Base-by-base conservation (phyloP, 2,888 invertebrate genomes). In the Seira sanloemensis region DNA sequence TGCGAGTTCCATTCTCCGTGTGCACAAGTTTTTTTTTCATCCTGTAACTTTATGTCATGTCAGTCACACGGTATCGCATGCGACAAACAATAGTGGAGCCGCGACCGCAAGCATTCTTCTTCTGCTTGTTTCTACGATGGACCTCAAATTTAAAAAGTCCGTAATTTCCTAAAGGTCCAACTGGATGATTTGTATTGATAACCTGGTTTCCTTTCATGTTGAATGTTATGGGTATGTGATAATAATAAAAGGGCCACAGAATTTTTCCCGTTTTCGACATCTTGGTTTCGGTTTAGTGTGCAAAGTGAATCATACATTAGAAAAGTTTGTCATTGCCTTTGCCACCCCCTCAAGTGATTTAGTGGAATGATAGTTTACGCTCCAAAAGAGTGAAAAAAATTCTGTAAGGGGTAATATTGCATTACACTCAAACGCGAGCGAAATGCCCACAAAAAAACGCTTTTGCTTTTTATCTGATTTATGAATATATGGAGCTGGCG, bases 401-500 rank as follows among this genome's bases (percentile, higher is more conserved):
- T 76, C 25, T 67, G 25, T n/a, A 26, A 26, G 65, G 19, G 27
- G 25, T 1, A 26, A 74, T 24, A 74, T 50, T 26, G 23, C 25
- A 67, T 50, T 26, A 50, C 25, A 67, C 21, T 21, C 21, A 46
- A 69, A 18, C n/a, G n/a, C n/a, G n/a, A 7, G 27, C 16, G 5
- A 26, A 69, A 7, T 73, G 9, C 18, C 69, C 69, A 23, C 5
- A 69, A 73, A 73, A 73, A 73, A 58, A 65, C 62, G 74, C 19
- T 62, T n/a, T n/a, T 69, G 50, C 66, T 78, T 54, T 37, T 37
- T 37, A 37, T 19, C 78, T 74, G 80, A 80, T 80, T 80, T 80
- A 80, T 80, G 68, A 68, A 58, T 74, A 23, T 69, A 67, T 37
- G 68, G 73, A 58, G 66, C 74, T 80, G 80, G 73, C 62, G 27